Evolutionary conservation across 2,888 invertebrate genomes (phyloP).

Genomic region (Creontiades dilutus): DNA sequence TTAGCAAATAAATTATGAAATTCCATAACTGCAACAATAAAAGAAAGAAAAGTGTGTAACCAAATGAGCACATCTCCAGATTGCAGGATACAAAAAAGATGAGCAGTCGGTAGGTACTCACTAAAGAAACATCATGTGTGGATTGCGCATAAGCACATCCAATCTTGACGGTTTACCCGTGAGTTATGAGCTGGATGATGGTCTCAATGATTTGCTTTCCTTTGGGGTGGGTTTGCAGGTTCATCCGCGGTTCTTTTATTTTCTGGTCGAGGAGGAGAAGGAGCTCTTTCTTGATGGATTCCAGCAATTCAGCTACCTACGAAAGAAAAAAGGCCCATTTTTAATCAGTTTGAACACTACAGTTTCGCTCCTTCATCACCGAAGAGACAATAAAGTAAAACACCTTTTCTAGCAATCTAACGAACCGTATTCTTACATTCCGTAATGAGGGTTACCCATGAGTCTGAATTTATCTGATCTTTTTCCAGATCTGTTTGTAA

Average conservation of each 20-base stretch:
- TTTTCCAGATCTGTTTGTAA: too few relatives aligned
- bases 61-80: background rate
- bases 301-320: slow-evolving; percentile 90
- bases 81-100: too few relatives aligned
- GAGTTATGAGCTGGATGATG: slow-evolving; percentile 85
- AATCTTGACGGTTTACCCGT: slow-evolving; percentile 78
- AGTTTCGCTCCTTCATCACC: too few relatives aligned
- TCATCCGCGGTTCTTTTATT: slow-evolving; percentile 89
- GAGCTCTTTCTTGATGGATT: slow-evolving; percentile 87
- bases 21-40: too few relatives aligned
- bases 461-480: too few relatives aligned
- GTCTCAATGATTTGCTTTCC: slow-evolving; percentile 88
- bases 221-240: slow-evolving; percentile 86
- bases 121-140: background rate
- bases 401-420: too few relatives aligned
- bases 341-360: background rate
- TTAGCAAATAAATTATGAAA: too few relatives aligned
- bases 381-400: too few relatives aligned
- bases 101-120: background rate
- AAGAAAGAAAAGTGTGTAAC: background rate
- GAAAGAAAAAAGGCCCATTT: background rate
- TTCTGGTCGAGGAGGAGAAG: slow-evolving; percentile 89
- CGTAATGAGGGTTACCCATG: too few relatives aligned
- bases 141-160: background rate
- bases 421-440: too few relatives aligned